phyloP scores from a whole-genome alignment of 2,797 vertebrate species.

The Crenuchus spilurus region DNA sequence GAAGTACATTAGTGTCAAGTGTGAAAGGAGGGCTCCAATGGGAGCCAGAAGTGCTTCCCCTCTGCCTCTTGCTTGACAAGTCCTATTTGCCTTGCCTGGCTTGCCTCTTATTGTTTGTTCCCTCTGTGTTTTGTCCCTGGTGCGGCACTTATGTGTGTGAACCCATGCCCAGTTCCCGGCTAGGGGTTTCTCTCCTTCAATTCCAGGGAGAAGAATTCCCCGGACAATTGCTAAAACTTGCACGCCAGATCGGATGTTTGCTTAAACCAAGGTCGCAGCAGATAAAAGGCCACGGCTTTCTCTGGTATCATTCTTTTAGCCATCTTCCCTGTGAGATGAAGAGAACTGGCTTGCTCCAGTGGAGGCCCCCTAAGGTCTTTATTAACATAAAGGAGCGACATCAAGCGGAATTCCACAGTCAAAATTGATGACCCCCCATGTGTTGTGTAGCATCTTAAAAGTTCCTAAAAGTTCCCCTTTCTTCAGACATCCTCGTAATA shows the following conservation, averaged over 20 bases:
- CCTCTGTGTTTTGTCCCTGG: constrained; percentile 29
- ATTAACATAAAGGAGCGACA: constrained; percentile 33
- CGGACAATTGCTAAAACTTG: constrained; percentile 59
- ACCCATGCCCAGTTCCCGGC: constrained; percentile 3
- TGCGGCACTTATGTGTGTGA: neutral
- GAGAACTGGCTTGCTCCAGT: constrained; percentile 3
- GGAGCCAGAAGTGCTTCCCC: neutral
- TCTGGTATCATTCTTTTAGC: constrained; percentile 43
- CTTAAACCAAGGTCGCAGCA: constrained; percentile 64
- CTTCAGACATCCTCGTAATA: constrained; percentile 25
- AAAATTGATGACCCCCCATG: constrained; percentile 20
- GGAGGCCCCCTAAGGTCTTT: neutral
- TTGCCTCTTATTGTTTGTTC: constrained; percentile 9
- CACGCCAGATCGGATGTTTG: constrained; percentile 69
- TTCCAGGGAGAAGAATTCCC: constrained; percentile 59
- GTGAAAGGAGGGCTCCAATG: neutral
- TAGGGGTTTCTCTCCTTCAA: constrained; percentile 16
- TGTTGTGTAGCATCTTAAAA: constrained; percentile 39
- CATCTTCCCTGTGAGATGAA: constrained; percentile 45
- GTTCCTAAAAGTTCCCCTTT: constrained; percentile 39
- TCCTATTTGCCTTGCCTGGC: constrained; percentile 10
- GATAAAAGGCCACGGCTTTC: constrained; percentile 58
- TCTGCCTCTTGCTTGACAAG: neutral
- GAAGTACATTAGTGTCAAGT: constrained; percentile 14
- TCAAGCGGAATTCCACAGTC: constrained; percentile 44